Percentiles rank a stretch among this genome's conserved stretches.
These are phyloP conservation scores for Bombus balteatus DNA, from an alignment of 1,140 invertebrate species.

Conservation along the genomic window DNA sequence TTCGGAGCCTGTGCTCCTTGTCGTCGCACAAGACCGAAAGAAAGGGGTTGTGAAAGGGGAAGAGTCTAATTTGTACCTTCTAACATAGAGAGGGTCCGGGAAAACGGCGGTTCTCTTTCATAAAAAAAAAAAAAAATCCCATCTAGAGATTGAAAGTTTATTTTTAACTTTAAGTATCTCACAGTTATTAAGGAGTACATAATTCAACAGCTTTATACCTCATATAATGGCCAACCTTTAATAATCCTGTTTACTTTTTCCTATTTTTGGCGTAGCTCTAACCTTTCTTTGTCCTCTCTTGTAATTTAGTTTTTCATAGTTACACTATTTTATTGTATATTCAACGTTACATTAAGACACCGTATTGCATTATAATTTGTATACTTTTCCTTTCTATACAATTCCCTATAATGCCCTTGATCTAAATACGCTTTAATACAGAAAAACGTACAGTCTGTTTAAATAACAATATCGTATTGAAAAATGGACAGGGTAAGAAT, in stretches of 20 bases:
- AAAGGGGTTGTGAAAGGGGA: slow-evolving; percentile 40
- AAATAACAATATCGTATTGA: no score
- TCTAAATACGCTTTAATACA: no score
- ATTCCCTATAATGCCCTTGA: no score
- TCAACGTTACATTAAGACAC: neutral
- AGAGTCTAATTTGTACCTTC: slow-evolving; percentile 43
- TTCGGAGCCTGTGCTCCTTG: slow-evolving; percentile 9
- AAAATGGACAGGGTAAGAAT: no score
- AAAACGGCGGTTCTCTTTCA: neutral
- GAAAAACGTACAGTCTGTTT: no score
- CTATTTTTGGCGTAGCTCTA: neutral
- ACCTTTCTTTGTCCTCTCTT: no score
- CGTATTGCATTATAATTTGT: no score
- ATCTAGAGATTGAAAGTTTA: neutral
- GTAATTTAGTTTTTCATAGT: neutral
- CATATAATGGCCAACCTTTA: neutral
- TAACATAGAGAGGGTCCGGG: neutral
- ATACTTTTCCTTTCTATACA: no score
- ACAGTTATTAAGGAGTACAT: neutral
- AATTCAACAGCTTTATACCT: neutral
- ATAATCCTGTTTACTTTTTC: neutral
- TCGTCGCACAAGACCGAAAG: slow-evolving; percentile 1
- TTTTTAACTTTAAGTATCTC: neutral
- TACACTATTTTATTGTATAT: neutral
- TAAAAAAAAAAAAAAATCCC: neutral